phyloP scores from a whole-genome alignment of 1,140 invertebrate genomes.

The Limonius californicus region DNA sequence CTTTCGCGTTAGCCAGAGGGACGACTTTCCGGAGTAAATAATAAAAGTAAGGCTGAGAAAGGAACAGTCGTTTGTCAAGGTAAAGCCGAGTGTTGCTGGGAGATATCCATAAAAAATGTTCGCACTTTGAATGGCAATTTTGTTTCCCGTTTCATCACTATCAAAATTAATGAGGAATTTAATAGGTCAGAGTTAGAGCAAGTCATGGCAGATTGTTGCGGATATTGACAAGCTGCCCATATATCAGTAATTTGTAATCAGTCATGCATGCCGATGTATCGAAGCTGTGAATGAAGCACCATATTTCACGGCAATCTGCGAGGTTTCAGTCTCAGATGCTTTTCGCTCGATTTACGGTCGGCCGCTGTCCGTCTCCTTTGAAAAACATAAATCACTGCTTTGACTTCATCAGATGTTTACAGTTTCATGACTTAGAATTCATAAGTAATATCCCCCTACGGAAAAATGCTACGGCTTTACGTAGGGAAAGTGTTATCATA shows the following conservation, averaged over 20 bases:
- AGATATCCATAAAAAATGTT: constrained; percentile 21
- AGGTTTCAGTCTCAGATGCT: constrained; percentile 39
- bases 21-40: constrained; percentile 8
- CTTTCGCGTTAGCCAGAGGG: background rate
- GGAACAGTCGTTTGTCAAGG: constrained; percentile 3
- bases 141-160: constrained; percentile 12
- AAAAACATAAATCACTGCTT: constrained; percentile 25
- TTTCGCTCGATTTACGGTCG: constrained; percentile 36
- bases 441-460: no score
- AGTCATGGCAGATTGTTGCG: constrained; percentile 21
- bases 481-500: no score
- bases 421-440: no score
- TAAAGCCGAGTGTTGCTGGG: constrained; percentile 13
- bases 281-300: constrained; percentile 40
- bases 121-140: constrained; percentile 8
- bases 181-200: constrained; percentile 21
- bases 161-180: constrained; percentile 1
- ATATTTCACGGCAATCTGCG: constrained; percentile 41
- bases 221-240: constrained; percentile 28
- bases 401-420: no score
- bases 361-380: constrained; percentile 28
- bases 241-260: constrained; percentile 40
- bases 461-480: no score
- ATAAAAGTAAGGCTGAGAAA: constrained; percentile 13
- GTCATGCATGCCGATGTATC: constrained; percentile 38